phyloP scores from a whole-genome alignment of 1,140 invertebrate species.

The Mycetomoellerius zeteki region DNA sequence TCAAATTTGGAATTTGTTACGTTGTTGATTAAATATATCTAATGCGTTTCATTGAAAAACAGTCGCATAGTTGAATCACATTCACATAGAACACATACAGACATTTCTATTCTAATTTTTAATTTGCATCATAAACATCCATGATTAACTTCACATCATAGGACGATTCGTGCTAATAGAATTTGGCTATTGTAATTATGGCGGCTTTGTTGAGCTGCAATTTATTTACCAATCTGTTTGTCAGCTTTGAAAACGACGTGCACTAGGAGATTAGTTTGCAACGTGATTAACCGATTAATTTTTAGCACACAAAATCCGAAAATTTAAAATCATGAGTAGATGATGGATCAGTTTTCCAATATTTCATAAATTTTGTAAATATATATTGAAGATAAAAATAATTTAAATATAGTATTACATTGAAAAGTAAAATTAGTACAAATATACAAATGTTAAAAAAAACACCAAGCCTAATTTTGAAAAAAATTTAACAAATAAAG shows the following conservation, averaged over 20 bases:
- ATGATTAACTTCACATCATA: conserved; percentile 23
- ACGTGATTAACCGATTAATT: conserved; percentile 30
- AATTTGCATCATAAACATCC: conserved; percentile 20
- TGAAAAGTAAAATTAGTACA: not conserved
- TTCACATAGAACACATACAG: not conserved
- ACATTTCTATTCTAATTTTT: conserved; percentile 26
- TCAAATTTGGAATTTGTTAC: not conserved
- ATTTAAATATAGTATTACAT: not conserved
- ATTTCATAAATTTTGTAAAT: not conserved
- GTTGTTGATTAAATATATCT: not conserved
- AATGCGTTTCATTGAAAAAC: conserved; percentile 8
- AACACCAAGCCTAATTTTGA: not conserved
- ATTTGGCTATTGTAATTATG: conserved; percentile 30
- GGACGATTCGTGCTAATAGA: conserved; percentile 3
- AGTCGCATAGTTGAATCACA: not conserved
- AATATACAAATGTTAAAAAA: not conserved
- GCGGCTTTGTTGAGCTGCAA: conserved; percentile 2
- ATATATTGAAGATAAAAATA: not conserved
- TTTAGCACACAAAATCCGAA: not conserved
- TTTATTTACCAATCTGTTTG: conserved; percentile 48
- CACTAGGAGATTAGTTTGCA: conserved; percentile 6
- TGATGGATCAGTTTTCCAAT: not conserved
- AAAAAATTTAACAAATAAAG: conserved; percentile 18
- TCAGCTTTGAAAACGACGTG: not conserved
- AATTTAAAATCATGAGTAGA: not conserved